Conservation (phyloP, 2,888 invertebrate genomes). For the Trachelus tabidus region DNA sequence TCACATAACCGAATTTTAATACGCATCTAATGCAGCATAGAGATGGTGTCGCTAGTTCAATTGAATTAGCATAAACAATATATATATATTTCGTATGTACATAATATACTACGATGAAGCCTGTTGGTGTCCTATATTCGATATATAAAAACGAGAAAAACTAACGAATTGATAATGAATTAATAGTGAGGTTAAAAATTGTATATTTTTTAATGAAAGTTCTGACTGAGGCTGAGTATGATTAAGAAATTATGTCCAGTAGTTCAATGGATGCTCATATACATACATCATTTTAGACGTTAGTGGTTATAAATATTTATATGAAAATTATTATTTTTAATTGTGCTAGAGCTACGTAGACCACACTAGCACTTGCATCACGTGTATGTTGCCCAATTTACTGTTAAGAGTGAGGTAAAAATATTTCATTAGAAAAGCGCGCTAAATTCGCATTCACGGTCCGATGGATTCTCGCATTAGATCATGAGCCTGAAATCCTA, state of each 20-base stretch:
- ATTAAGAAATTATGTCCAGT: slow-evolving; percentile 6
- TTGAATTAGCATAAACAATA: background rate
- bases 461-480: background rate
- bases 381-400: background rate
- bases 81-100: background rate
- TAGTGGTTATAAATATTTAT: slow-evolving; percentile 5
- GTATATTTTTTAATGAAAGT: slow-evolving; percentile 27
- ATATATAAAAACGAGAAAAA: background rate
- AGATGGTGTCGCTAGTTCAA: background rate
- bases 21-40: background rate
- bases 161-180: background rate
- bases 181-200: background rate
- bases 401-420: background rate
- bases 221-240: slow-evolving; percentile 26
- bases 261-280: slow-evolving; percentile 3
- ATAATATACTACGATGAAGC: background rate
- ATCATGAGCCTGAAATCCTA: background rate
- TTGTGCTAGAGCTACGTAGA: background rate
- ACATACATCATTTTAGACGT: background rate
- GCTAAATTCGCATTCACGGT: background rate
- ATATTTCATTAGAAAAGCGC: background rate
- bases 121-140: background rate
- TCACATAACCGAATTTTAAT: background rate
- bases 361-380: background rate
- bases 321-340: slow-evolving; percentile 1